Percentiles rank a stretch among this genome's conserved stretches.
Evolutionary conservation across 2,113 vertebrate genomes (phyloP).

Genomic region (Trochalopteron elliotii): DNA sequence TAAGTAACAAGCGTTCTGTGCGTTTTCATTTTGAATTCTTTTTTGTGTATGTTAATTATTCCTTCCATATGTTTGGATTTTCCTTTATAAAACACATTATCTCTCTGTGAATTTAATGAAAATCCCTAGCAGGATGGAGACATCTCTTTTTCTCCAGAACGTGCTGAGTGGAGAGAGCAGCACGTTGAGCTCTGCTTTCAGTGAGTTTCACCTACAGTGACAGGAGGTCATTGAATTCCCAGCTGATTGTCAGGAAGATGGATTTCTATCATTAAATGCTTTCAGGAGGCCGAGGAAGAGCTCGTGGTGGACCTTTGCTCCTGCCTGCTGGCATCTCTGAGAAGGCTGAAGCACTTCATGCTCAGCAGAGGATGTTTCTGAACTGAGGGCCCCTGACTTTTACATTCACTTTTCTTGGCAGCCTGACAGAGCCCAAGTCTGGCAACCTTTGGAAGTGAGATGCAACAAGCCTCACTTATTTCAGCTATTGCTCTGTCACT

Average conservation of each 20-base stretch:
- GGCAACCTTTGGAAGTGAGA: constrained; percentile 53
- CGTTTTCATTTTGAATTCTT: background rate
- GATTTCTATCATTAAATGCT: background rate
- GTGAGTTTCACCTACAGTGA: background rate
- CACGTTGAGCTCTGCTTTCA: background rate
- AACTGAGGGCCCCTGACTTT: background rate
- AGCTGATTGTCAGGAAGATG: background rate
- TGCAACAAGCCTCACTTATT: constrained; percentile 34
- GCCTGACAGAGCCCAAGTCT: constrained; percentile 27
- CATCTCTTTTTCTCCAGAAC: background rate
- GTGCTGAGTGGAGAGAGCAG: background rate
- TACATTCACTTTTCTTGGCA: constrained; percentile 50
- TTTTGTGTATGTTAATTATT: background rate
- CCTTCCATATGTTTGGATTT: background rate
- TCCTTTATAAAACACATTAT: background rate
- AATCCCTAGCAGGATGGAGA: background rate
- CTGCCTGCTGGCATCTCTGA: background rate
- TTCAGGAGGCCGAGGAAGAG: background rate
- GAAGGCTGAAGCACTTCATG: background rate
- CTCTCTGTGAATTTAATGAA: background rate
- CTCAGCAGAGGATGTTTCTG: background rate
- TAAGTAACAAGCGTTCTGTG: background rate
- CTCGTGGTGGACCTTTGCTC: background rate
- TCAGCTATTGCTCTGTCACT: constrained; percentile 49
- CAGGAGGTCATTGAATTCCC: background rate